Percentiles rank a stretch among this genome's conserved stretches.
These are phyloP conservation scores for Periparus ater DNA, from an alignment of 2,797 vertebrate species.

Conservation along the genomic window DNA sequence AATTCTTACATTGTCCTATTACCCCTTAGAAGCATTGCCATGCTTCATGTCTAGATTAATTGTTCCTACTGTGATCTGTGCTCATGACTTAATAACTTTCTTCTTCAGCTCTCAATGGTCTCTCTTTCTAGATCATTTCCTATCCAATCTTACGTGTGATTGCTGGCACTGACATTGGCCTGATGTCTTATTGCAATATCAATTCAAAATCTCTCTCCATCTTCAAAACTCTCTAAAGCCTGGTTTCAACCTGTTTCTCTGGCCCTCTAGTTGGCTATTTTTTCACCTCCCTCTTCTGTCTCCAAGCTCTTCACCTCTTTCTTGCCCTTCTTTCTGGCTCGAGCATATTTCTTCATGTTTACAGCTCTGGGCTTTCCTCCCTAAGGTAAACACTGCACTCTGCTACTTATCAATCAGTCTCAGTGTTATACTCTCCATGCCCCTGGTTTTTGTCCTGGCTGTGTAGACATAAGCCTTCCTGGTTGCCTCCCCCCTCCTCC, in stretches of 20 bases:
- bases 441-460: constrained; percentile 65
- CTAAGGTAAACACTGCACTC: constrained; percentile 64
- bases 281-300: not conserved
- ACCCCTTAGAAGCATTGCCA: not conserved
- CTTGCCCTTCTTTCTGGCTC: constrained; percentile 37
- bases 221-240: not conserved
- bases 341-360: constrained; percentile 65
- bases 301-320: constrained; percentile 52
- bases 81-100: not conserved
- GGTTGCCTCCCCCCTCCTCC: not conserved
- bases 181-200: not conserved
- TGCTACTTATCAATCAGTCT: constrained; percentile 70
- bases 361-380: constrained; percentile 48
- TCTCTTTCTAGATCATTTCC: not conserved
- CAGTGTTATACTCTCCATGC: constrained; percentile 23
- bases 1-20: not conserved
- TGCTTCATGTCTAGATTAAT: not conserved
- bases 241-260: constrained; percentile 35
- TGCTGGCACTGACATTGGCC: not conserved
- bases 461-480: constrained; percentile 47
- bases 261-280: not conserved
- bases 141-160: not conserved
- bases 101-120: not conserved
- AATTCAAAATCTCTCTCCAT: not conserved
- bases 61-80: not conserved